Evolutionary conservation across 2,113 vertebrate species (phyloP), one percentile per base, ranked within the genome.

Genomic region (Oreotragus oreotragus): DNA sequence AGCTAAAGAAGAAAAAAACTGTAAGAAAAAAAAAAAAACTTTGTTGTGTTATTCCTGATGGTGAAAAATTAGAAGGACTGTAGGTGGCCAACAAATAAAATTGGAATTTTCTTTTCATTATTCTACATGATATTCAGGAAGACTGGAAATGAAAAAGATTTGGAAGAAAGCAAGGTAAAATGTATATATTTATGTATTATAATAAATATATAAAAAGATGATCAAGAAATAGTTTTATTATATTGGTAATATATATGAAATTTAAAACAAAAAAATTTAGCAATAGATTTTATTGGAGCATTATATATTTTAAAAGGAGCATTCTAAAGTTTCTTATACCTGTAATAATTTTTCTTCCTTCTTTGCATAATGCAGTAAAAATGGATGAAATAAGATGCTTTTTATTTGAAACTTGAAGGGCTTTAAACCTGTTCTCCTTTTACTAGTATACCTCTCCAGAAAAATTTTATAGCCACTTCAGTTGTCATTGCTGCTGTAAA

Each of bases 51-150:
- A 64, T 95, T 96, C 79, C 21, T 90, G 62, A 49, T 87, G 57
- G 39, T 86, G 10, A 96, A 97, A 84, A 93, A 45, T 73, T 58
- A 57, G 33, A 76, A 96, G 80, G 83, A 90, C 55, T 96, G 49
- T 81, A 94, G 15, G 30, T 88, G 53, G 23, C 4, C 45, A 90
- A 60, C 30, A 84, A 66, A 90, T 84, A 51, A 92, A 93, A 96
- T 55, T 39, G 28, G 39, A 90, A 51, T 88, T n/a, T 76, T 84
- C 28, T 95, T 92, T 60, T 64, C 64, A 43, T 6, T 73, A 27
- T 73, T 64, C 12, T 11, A 64, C 14, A 15, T 80, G 76, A 84
- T 92, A 79, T 5, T 92, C 39, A 90, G 66, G 76, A 95, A 85
- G 28, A 45, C 12, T 53, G 19, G 62, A 76, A 93, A 91, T 92